These are phyloP conservation scores for Lepidonotus clava DNA, from an alignment of 2,888 invertebrate species.

Conservation along the genomic window DNA sequence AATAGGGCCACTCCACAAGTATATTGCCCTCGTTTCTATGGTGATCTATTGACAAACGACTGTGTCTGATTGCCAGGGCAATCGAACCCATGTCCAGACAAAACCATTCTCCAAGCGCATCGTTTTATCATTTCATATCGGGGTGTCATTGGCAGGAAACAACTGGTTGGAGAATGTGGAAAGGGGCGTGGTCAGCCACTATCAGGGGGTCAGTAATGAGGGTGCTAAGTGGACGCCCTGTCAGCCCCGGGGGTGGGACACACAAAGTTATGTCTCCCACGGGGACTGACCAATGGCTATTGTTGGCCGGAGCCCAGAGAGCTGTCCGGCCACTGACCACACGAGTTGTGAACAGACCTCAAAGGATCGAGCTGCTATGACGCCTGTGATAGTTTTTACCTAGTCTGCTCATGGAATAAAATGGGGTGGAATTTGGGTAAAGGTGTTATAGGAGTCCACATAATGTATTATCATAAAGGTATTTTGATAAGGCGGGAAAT, in stretches of 20 bases:
- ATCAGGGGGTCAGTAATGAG: not conserved
- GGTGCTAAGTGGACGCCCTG: slow-evolving; percentile 16
- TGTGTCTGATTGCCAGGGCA: not conserved
- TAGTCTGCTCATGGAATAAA: too few species aligned
- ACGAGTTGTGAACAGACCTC: not conserved
- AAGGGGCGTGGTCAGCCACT: not conserved
- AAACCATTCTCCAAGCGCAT: too few species aligned
- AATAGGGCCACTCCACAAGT: not conserved
- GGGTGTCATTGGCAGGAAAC: too few species aligned
- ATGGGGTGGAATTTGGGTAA: too few species aligned
- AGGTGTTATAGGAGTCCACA: too few species aligned
- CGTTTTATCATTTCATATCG: not conserved
- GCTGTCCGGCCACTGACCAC: not conserved
- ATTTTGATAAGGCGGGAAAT: too few species aligned
- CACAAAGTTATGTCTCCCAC: slow-evolving; percentile 14
- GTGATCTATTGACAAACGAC: not conserved
- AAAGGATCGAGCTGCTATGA: not conserved
- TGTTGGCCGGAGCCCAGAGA: not conserved
- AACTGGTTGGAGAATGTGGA: not conserved
- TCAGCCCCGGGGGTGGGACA: not conserved
- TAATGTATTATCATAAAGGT: too few species aligned
- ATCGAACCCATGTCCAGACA: too few species aligned
- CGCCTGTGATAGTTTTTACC: too few species aligned
- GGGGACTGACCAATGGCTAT: slow-evolving; percentile 26
- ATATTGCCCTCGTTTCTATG: not conserved